Conservation (phyloP, 2,113 vertebrate species). For the Melospiza melodia region DNA sequence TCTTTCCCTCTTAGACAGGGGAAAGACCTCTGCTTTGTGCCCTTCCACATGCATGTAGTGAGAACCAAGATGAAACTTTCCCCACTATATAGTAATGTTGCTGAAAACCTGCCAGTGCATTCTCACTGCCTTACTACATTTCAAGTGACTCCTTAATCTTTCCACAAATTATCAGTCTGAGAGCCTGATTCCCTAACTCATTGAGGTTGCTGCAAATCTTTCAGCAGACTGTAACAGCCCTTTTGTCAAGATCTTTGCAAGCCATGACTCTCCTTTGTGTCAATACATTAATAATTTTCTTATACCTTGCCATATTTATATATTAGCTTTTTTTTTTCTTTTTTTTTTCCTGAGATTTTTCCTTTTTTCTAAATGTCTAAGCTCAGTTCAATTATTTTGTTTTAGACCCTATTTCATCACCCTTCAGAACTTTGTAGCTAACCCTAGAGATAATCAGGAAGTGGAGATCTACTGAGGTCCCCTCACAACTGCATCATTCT, state of each 20-base stretch:
- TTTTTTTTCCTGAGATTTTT: background rate
- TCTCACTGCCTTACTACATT: background rate
- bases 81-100: background rate
- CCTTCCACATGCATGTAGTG: background rate
- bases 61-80: background rate
- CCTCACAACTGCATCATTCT: background rate
- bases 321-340: rapidly evolving
- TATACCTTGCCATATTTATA: background rate
- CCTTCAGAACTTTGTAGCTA: background rate
- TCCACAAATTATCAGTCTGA: background rate
- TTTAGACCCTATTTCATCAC: background rate
- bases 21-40: background rate
- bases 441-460: background rate
- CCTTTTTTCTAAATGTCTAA: background rate
- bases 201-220: background rate
- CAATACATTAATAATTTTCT: background rate
- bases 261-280: background rate
- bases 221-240: background rate
- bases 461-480: background rate
- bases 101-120: background rate
- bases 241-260: background rate
- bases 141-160: background rate
- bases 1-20: rapidly evolving
- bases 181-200: background rate
- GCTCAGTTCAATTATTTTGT: background rate